Evolutionary conservation across 2,113 vertebrate species (phyloP).

Genomic region (Thermophis baileyi): DNA sequence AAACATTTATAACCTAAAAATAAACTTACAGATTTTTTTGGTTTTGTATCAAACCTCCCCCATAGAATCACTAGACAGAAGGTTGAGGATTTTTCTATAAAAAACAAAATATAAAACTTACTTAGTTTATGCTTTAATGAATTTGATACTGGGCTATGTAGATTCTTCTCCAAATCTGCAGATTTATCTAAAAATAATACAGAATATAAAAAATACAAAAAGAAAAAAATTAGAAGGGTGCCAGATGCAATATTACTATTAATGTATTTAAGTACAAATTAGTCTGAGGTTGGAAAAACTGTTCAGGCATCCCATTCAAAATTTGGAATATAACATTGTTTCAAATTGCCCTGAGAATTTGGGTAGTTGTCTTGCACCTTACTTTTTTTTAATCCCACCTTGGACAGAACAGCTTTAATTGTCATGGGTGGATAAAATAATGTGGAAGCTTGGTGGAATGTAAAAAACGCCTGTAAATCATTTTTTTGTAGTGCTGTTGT

Average conservation of each 20-base stretch:
- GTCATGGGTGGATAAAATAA: not conserved
- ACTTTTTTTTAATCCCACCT: not conserved
- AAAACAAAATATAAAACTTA: conserved; percentile 34
- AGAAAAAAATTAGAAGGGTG: not conserved
- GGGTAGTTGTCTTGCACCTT: not conserved
- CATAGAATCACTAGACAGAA: not conserved
- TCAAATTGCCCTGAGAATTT: not conserved
- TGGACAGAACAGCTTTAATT: not conserved
- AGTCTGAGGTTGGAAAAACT: not conserved
- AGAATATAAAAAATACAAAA: not conserved
- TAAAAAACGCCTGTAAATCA: too few species aligned
- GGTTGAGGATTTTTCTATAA: too few species aligned
- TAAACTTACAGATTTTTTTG: not conserved
- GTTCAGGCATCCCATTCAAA: not conserved
- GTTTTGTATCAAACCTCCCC: not conserved
- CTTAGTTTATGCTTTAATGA: conserved; percentile 44
- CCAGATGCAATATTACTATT: not conserved
- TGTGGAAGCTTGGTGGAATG: not conserved
- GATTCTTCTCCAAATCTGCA: not conserved
- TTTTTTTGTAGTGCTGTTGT: too few species aligned
- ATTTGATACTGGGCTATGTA: not conserved
- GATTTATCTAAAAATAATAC: conserved; percentile 39
- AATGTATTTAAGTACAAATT: not conserved
- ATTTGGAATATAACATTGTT: not conserved
- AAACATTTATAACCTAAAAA: not conserved